phyloP scores from a whole-genome alignment of 2,797 vertebrate species.

The Sciurus vulgaris region DNA sequence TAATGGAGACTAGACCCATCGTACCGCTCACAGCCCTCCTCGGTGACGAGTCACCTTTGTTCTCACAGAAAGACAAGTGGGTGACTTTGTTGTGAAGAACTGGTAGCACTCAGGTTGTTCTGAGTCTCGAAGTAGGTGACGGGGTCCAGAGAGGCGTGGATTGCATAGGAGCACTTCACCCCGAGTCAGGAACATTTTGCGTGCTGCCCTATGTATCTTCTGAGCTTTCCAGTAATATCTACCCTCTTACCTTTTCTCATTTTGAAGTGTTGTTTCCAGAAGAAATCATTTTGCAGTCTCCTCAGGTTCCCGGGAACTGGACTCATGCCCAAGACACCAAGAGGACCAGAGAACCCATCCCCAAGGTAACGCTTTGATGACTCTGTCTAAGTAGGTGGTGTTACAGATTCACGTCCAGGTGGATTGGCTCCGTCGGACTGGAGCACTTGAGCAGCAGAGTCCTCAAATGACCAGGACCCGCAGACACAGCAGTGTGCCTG shows the following conservation, averaged over 20 bases:
- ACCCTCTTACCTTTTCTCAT: conserved; percentile 40
- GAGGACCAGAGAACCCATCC: background rate
- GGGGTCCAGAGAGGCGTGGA: too few species aligned
- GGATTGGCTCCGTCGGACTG: background rate
- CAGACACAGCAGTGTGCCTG: background rate
- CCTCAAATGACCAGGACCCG: background rate
- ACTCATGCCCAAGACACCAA: conserved; percentile 54
- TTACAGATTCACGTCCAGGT: background rate
- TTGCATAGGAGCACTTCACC: background rate
- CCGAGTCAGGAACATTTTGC: background rate
- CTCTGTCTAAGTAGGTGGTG: background rate
- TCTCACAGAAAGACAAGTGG: background rate
- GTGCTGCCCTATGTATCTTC: background rate
- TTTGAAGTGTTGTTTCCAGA: conserved; percentile 94
- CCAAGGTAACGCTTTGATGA: conserved; percentile 78
- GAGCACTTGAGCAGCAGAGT: background rate
- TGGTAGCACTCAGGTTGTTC: accelerated
- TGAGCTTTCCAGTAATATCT: background rate
- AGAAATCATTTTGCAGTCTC: conserved; percentile 87
- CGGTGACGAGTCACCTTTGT: background rate
- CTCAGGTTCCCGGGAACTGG: conserved; percentile 85
- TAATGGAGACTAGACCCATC: background rate
- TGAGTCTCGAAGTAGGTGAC: background rate
- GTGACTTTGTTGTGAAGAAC: accelerated
- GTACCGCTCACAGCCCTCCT: background rate